A percentile compares a stretch with the other conserved stretches of the same genome.
Conservation (phyloP, 2,888 invertebrate genomes). For the Ochropleura leucogaster region DNA sequence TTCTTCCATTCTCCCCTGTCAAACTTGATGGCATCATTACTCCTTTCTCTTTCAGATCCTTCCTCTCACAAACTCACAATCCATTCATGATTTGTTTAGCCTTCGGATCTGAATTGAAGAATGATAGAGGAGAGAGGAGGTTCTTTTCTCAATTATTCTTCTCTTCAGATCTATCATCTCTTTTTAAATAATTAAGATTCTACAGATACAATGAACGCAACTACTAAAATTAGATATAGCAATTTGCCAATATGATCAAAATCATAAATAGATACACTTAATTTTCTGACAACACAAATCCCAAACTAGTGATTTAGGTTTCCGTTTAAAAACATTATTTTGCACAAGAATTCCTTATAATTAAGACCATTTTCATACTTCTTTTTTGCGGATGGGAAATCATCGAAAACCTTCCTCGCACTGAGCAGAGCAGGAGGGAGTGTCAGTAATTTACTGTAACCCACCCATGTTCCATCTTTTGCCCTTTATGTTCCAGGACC, state of each 20-base stretch:
- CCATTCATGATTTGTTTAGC: background rate
- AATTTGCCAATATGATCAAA: background rate
- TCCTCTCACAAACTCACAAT: background rate
- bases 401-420: too few species aligned
- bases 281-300: background rate
- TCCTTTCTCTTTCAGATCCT: too few species aligned
- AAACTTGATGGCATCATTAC: background rate
- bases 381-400: too few species aligned
- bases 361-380: background rate
- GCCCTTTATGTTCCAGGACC: too few species aligned
- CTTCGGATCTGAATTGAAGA: too few species aligned
- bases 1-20: background rate
- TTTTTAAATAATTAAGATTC: background rate
- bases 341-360: background rate
- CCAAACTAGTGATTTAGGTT: background rate
- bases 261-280: background rate
- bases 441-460: too few species aligned
- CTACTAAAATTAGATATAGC: background rate
- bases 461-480: too few species aligned
- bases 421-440: too few species aligned
- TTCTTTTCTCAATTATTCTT: too few species aligned
- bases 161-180: too few species aligned
- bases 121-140: too few species aligned
- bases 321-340: too few species aligned
- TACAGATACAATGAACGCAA: background rate